A percentile compares a stretch with the other conserved stretches of the same genome.
phyloP scores from a whole-genome alignment of 2,113 vertebrate species.

The Acrocephalus arundinaceus region DNA sequence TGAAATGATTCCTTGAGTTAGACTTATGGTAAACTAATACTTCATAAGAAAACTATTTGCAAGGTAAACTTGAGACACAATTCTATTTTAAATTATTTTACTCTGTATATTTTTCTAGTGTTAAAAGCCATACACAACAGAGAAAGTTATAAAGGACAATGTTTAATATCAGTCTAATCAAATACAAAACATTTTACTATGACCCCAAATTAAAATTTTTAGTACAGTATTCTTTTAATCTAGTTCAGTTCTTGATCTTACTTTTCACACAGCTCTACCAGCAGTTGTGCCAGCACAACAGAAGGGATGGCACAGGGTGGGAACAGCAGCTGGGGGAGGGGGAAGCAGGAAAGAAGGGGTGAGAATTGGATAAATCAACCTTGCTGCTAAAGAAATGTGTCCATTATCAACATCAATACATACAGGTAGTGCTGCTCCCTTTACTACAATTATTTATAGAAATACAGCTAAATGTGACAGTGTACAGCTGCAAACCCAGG shows the following conservation, averaged over 20 bases:
- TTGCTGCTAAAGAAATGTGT: background rate
- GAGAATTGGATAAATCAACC: background rate
- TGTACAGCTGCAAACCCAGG: background rate
- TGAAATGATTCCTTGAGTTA: background rate
- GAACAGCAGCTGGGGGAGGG: background rate
- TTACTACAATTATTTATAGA: background rate
- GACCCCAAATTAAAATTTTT: background rate
- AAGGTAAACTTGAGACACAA: background rate
- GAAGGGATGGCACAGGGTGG: constrained; percentile 50
- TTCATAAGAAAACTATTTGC: background rate
- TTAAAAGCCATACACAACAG: constrained; percentile 5
- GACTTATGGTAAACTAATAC: background rate
- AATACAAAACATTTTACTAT: constrained; percentile 5
- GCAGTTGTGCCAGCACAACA: constrained; percentile 56
- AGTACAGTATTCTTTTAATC: background rate
- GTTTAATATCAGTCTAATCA: background rate
- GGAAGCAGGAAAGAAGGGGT: background rate
- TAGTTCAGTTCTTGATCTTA: constrained; percentile 28
- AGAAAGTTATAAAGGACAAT: background rate
- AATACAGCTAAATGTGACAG: background rate
- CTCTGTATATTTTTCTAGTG: background rate
- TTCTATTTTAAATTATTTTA: background rate
- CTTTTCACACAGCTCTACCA: constrained; percentile 39
- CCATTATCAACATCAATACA: background rate
- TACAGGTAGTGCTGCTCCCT: background rate